Percentiles rank a stretch among this genome's conserved stretches.
Evolutionary conservation across 23 tunicate species (phyloP).

Genomic region (Trididemnum miniatum): DNA sequence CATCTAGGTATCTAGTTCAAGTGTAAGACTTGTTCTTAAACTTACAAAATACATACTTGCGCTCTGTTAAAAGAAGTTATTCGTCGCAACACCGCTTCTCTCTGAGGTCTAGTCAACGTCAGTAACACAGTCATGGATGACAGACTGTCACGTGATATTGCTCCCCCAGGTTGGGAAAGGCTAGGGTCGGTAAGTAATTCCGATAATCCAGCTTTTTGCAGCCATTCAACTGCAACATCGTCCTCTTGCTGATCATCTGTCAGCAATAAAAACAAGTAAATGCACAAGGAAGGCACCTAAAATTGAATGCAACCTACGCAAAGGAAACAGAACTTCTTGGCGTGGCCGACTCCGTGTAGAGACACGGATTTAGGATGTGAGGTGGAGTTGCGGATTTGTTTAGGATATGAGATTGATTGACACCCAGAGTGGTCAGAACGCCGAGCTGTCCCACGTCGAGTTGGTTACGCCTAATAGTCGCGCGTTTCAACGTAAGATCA

Average conservation of each 20-base stretch:
- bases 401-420: too few relatives aligned
- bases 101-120: constrained; percentile 83
- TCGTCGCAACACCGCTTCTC: constrained; percentile 85
- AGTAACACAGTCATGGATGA: constrained; percentile 88
- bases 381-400: too few relatives aligned
- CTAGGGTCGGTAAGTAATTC: constrained; percentile 52
- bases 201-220: constrained; percentile 73
- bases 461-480: too few relatives aligned
- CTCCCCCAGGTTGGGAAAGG: not conserved
- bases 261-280: not conserved
- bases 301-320: too few relatives aligned
- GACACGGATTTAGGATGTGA: too few relatives aligned
- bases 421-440: too few relatives aligned
- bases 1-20: too few relatives aligned
- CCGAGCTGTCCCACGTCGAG: too few relatives aligned
- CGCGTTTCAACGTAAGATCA: too few relatives aligned
- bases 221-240: constrained; percentile 79
- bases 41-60: constrained; percentile 53
- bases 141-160: constrained; percentile 50
- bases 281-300: not conserved
- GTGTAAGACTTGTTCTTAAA: too few relatives aligned
- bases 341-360: too few relatives aligned
- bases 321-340: too few relatives aligned
- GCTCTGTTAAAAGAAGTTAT: constrained; percentile 85
- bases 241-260: constrained; percentile 52